phyloP scores from a whole-genome alignment of 2,797 vertebrate genomes.

The Huso huso region DNA sequence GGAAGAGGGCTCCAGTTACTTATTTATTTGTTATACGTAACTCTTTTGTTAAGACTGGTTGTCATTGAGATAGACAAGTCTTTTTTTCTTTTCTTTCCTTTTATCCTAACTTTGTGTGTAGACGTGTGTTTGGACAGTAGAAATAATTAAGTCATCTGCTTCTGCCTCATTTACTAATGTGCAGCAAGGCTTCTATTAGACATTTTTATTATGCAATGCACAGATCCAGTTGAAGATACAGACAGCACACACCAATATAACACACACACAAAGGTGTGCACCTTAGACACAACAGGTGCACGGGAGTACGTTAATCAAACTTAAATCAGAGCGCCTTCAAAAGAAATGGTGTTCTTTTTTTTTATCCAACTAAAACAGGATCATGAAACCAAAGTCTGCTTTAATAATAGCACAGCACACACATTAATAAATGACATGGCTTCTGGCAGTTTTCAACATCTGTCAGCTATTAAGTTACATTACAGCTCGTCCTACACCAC shows the following conservation, averaged over 20 bases:
- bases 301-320: not conserved
- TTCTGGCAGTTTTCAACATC: conserved; percentile 9
- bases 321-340: not conserved
- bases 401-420: conserved; percentile 7
- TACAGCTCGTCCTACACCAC: too few relatives aligned
- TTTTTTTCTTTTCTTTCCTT: not conserved
- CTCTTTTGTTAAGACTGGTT: too few relatives aligned
- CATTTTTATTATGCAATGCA: not conserved
- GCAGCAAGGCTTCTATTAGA: not conserved
- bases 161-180: conserved; percentile 11
- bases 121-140: not conserved
- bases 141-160: not conserved
- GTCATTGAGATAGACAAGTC: too few relatives aligned
- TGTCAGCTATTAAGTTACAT: conserved; percentile 6
- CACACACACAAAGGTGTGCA: not conserved
- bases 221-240: conserved; percentile 1
- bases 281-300: too few relatives aligned
- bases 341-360: too few relatives aligned
- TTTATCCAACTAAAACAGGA: not conserved
- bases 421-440: conserved; percentile 5
- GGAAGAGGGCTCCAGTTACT: not conserved
- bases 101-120: not conserved
- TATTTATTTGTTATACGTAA: too few relatives aligned
- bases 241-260: not conserved
- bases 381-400: not conserved